A percentile compares a stretch with the other conserved stretches of the same genome.
Evolutionary conservation across 2,888 invertebrate genomes (phyloP).

Genomic region (Drosophila subsilvestris): DNA sequence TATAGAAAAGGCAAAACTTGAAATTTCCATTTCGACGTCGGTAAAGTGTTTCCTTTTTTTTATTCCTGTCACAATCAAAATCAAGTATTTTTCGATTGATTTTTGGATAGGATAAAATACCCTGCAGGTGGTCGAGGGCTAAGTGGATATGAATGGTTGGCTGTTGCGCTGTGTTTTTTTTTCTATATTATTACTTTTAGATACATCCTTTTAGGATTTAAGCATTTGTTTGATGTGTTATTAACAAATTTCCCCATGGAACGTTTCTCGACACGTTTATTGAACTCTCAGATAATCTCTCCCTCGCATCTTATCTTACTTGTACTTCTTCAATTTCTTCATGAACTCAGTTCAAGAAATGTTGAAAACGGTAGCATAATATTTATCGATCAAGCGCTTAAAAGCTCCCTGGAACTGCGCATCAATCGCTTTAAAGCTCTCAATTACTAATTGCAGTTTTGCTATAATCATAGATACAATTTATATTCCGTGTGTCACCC

Average conservation of each 20-base stretch:
- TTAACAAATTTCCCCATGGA: background rate
- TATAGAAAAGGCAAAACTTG: slow-evolving; percentile 50
- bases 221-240: background rate
- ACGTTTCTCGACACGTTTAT: slow-evolving; percentile 56
- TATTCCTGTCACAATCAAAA: too few relatives aligned
- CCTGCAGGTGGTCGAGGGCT: too few relatives aligned
- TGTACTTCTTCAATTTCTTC: slow-evolving; percentile 9
- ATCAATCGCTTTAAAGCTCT: slow-evolving; percentile 31
- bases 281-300: slow-evolving; percentile 55
- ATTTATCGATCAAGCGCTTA: background rate
- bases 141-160: too few relatives aligned
- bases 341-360: background rate
- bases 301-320: background rate
- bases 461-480: slow-evolving; percentile 63
- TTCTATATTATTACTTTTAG: too few relatives aligned
- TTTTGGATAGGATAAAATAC: too few relatives aligned
- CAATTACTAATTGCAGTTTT: slow-evolving; percentile 67
- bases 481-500: slow-evolving; percentile 43
- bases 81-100: too few relatives aligned
- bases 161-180: too few relatives aligned
- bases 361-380: background rate
- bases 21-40: slow-evolving; percentile 61
- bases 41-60: slow-evolving; percentile 42
- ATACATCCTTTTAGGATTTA: too few relatives aligned
- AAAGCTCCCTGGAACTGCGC: background rate